Percentiles rank a stretch among this genome's conserved stretches.
phyloP scores from a whole-genome alignment of 1,140 invertebrate species.

The Hycleus cichorii region DNA sequence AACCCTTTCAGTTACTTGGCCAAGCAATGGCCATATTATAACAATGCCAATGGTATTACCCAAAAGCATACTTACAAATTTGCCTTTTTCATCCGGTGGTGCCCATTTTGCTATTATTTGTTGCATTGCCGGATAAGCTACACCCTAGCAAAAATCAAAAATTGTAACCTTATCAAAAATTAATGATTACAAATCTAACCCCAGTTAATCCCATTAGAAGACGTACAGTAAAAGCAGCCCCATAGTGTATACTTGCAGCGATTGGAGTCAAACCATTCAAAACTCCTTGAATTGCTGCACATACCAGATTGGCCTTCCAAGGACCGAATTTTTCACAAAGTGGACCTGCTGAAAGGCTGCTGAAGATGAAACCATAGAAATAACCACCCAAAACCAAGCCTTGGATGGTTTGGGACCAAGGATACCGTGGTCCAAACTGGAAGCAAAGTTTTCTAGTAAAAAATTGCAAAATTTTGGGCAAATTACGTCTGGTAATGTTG shows the following conservation, averaged over 20 bases:
- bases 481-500: not conserved
- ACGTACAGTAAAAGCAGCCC: not conserved
- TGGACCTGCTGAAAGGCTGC: conserved; percentile 14
- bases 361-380: conserved; percentile 49
- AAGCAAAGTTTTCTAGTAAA: not conserved
- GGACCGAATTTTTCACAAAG: conserved; percentile 37
- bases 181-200: not conserved
- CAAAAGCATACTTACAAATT: conserved; percentile 63
- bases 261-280: not conserved
- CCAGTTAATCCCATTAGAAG: not conserved
- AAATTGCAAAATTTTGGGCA: not conserved
- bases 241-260: not conserved
- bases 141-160: conserved; percentile 45
- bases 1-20: conserved; percentile 52
- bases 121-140: conserved; percentile 62
- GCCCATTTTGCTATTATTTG: conserved; percentile 65
- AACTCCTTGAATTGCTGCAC: not conserved
- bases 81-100: conserved; percentile 63
- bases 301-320: not conserved
- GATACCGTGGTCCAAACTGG: conserved; percentile 34
- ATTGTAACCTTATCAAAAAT: not conserved
- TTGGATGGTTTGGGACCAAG: conserved; percentile 51
- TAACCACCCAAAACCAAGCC: conserved; percentile 55
- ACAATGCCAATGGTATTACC: conserved; percentile 70
- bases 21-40: conserved; percentile 65